Evolutionary conservation across 2,797 vertebrate species (phyloP).

Genomic region (Bryconaethiops microstoma): DNA sequence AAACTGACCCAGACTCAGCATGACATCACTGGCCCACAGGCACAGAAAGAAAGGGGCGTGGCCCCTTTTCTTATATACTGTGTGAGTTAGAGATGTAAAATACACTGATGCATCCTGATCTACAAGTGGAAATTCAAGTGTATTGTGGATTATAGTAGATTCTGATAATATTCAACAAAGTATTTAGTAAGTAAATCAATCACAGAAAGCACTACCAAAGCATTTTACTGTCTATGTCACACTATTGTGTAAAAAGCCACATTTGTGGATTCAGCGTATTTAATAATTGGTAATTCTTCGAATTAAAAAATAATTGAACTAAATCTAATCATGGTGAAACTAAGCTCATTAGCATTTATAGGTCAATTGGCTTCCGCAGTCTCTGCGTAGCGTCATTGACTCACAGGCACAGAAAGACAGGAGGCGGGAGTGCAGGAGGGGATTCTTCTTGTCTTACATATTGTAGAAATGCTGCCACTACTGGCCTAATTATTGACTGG

Average conservation of each 20-base stretch:
- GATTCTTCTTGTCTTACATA: conserved; percentile 34
- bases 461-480: conserved; percentile 19
- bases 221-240: too few species aligned
- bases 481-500: conserved; percentile 49
- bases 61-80: neutral
- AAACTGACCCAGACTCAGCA: conserved; percentile 46
- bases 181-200: too few species aligned
- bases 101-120: neutral
- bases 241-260: neutral
- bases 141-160: too few species aligned
- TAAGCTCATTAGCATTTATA: neutral
- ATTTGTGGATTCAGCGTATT: too few species aligned
- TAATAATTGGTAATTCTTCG: too few species aligned
- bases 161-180: too few species aligned
- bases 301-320: too few species aligned
- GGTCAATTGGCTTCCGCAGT: conserved; percentile 35
- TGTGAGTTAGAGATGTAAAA: neutral
- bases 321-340: too few species aligned
- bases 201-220: too few species aligned
- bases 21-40: conserved; percentile 59
- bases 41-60: conserved; percentile 23
- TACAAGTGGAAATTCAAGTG: too few species aligned
- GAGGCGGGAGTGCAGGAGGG: neutral
- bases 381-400: conserved; percentile 60
- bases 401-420: conserved; percentile 34